Base-by-base conservation (phyloP, 2,888 invertebrate species). In the Diploptera punctata region DNA sequence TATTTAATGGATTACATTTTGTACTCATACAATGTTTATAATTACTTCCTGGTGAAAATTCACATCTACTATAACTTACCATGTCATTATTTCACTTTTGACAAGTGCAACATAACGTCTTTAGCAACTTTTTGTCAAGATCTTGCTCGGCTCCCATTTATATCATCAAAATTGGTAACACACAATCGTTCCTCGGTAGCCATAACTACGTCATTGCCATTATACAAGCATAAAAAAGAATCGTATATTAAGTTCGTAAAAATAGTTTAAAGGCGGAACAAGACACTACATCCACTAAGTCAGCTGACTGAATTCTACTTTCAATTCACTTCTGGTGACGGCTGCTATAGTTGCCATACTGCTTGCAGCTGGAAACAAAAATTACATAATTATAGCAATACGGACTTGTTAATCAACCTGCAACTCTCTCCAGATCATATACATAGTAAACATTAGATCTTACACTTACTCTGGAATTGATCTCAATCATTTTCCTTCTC, bases 271-370 rank as follows among this genome's bases (percentile, higher is more conserved):
- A 57, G n/a, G n/a, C 57, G 29, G 57, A 57, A 57, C 57, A 57
- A 16, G 31, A 16, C 57, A 52, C 16, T n/a, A 57, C n/a, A 16
- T 10, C 26, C 44, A 65, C 10, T 10, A 43, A 65, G 44, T 65
- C 65, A 65, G 65, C 65, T 65, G 65, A 65, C 47, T 31, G 61
- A 65, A 21, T 1, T 18, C 33, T 9, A 65, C 43, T 65, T 65
- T 47, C 43, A 65, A 44, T 16, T 65, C 44, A 65, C 44, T 65
- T 65, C n/a, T 57, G 44, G 26, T 65, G 24, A 65, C 65, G 47
- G 65, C 44, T 65, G 65, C 65, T 65, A n/a, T 26, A 65, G 65
- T 65, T 65, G 65, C 43, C 26, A 65, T 44, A 43, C 65, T 18
- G 43, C 16, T 1, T 65, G 43, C 65, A 44, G 26, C 18, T 65